Evolutionary conservation across 2,797 vertebrate genomes (phyloP).

Genomic region (Siniperca scherzeri): DNA sequence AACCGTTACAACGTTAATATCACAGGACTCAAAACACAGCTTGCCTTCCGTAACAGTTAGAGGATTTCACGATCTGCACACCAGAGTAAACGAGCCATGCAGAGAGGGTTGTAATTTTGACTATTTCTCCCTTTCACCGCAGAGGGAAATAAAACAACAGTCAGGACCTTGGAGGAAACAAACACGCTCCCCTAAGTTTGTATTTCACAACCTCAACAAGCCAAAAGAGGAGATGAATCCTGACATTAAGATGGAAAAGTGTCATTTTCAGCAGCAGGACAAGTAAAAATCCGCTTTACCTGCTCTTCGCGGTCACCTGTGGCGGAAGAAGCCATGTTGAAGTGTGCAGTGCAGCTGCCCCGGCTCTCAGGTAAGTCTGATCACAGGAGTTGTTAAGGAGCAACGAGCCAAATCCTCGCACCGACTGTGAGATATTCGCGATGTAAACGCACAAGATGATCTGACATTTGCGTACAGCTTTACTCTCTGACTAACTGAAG

Average conservation of each 20-base stretch:
- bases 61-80: not conserved
- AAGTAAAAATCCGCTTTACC: conserved; percentile 54
- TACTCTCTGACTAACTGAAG: not conserved
- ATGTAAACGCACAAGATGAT: not conserved
- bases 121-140: not conserved
- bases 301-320: conserved; percentile 76
- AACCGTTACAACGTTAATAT: not conserved
- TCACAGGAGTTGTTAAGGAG: conserved; percentile 2
- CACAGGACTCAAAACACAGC: not conserved
- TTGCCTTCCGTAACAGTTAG: not conserved
- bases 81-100: not conserved
- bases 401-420: not conserved
- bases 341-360: conserved; percentile 40
- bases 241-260: accelerated
- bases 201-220: not conserved
- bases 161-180: not conserved
- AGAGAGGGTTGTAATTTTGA: no score
- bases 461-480: not conserved
- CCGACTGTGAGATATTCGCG: not conserved
- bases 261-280: not conserved
- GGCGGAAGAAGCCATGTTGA: conserved; percentile 80
- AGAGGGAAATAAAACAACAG: not conserved
- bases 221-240: accelerated
- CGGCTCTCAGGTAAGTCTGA: conserved; percentile 57
- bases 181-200: not conserved